These are phyloP conservation scores for Hystrix brachyura DNA, from an alignment of 2,113 vertebrate species.

Conservation along the genomic window DNA sequence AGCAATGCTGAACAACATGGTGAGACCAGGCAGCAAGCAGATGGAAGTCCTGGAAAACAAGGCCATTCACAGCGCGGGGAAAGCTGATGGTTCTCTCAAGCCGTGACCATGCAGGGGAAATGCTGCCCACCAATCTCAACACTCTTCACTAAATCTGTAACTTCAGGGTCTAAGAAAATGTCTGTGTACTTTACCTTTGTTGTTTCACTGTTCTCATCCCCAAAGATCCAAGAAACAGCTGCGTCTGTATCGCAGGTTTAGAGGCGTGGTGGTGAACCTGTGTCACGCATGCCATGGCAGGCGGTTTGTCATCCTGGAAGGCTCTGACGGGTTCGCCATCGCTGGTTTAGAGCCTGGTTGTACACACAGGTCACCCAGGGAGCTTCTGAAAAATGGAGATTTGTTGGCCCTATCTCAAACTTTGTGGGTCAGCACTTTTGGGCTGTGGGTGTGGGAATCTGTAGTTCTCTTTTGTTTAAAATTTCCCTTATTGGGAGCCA, in stretches of 20 bases:
- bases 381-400: neutral
- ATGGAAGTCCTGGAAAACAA: constrained; percentile 90
- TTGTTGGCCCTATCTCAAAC: neutral
- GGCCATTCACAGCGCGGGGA: constrained; percentile 87
- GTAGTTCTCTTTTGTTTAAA: neutral
- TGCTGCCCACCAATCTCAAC: neutral
- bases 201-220: neutral
- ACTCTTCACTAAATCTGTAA: neutral
- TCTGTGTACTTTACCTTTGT: neutral
- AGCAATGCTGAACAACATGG: constrained; percentile 88
- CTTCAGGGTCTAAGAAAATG: neutral
- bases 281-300: neutral
- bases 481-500: neutral
- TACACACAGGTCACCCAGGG: neutral
- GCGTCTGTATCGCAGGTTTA: neutral
- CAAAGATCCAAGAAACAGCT: neutral
- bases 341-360: neutral
- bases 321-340: no score
- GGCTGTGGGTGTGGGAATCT: neutral
- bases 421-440: neutral
- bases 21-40: constrained; percentile 84
- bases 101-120: constrained; percentile 56
- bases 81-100: constrained; percentile 40
- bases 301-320: neutral
- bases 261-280: neutral